These are phyloP conservation scores for Zygaena filipendulae DNA, from an alignment of 2,888 invertebrate genomes.

Conservation along the genomic window DNA sequence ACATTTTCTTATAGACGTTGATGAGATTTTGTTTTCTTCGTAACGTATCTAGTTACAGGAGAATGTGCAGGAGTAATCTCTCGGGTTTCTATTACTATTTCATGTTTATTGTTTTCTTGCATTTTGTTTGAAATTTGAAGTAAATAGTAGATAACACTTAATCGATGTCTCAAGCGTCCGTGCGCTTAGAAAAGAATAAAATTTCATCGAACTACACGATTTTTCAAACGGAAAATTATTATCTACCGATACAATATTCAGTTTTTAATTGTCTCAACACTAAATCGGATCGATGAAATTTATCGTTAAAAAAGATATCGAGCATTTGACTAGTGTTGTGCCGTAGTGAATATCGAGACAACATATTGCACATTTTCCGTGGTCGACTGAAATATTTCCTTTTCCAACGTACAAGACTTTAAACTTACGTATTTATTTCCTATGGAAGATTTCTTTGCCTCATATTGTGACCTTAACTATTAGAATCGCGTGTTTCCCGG, in stretches of 20 bases:
- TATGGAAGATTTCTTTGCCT: slow-evolving; percentile 62
- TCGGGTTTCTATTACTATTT: no score
- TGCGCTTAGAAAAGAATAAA: slow-evolving; percentile 37
- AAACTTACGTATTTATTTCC: slow-evolving; percentile 57
- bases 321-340: slow-evolving; percentile 40
- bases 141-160: slow-evolving; percentile 63
- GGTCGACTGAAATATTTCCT: slow-evolving; percentile 38
- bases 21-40: no score
- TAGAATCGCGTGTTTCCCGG: slow-evolving; percentile 43
- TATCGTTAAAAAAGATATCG: no score
- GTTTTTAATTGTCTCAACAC: slow-evolving; percentile 30
- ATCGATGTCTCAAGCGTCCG: slow-evolving; percentile 58
- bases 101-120: no score
- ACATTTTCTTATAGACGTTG: no score
- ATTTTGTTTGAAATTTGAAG: slow-evolving; percentile 46
- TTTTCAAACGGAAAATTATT: no score
- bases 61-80: no score
- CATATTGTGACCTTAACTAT: slow-evolving; percentile 54
- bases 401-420: slow-evolving; percentile 34
- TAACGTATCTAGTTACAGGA: no score
- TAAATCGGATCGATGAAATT: slow-evolving; percentile 31
- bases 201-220: no score
- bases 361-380: slow-evolving; percentile 7
- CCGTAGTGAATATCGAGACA: slow-evolving; percentile 24
- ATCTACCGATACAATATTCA: no score